Base-by-base conservation (phyloP, 1,140 invertebrate genomes). In the Zaprionus nigranus region DNA sequence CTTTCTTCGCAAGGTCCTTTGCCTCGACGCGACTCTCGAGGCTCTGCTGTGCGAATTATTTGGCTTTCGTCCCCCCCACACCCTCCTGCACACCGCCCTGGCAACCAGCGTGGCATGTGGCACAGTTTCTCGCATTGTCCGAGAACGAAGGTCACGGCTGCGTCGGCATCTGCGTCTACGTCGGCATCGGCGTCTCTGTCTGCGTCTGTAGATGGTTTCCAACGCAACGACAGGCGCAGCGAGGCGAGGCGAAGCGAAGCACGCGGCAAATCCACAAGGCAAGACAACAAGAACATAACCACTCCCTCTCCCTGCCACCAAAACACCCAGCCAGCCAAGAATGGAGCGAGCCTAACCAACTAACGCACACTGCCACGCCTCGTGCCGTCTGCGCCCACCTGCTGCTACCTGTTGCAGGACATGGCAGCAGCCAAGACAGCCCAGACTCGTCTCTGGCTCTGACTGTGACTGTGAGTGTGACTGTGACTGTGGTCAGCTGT, bases 1-100 rank as follows among this genome's bases (percentile, higher is more conserved):
- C 75, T 79, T 75, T 76, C 82, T 75, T 76, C 53, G 75, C 79
- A 57, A 79, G 56, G 79, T 75, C 79, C 70, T 81, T 79, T 76
- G 60, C 63, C 51, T 56, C 53, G n/a, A 9, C 15, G n/a, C 38
- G 38, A 7, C 38, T 40, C 38, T 34, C 30, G 30, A 34, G 38
- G n/a, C 38, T 40, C 15, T 12, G 5, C 38, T 34, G 9, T 71
- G 49, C 24, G 24, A 70, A 22, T 30, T 64, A 43, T 43, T 22
- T 36, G 43, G 7, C 20, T 15, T n/a, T n/a, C n/a, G n/a, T n/a
- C 2, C 30, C n/a, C 30, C 62, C 20, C 30, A 3, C 30, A 1
- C 0, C 24, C 46, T 15, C 17, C 13, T 13, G n/a, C 5, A 6
- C 46, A 15, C 20, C 3, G 2, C 54, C 54, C 36, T 43, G 15